Evolutionary conservation across 1,140 invertebrate species (phyloP), one percentile per base, ranked within the genome.

Genomic region (Dreissena rostriformis): DNA sequence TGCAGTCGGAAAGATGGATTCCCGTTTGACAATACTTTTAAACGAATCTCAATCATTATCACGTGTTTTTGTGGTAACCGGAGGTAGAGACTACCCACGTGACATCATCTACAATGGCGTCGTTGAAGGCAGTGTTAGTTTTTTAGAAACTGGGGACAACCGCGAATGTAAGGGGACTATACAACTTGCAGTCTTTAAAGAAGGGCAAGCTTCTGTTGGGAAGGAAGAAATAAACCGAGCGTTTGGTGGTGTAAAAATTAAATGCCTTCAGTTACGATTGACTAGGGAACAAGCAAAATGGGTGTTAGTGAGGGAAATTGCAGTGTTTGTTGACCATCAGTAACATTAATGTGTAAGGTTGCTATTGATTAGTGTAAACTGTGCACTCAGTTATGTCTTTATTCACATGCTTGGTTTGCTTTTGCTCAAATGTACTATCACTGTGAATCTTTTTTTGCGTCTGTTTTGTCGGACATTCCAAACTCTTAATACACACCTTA

Each of bases 261-360:
- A 86, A 28, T 88, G 90, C 85, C 29, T 91, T 63, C 82, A 82
- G 24, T 78, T 91, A 12, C 80, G 77, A 63, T 53, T 90, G 10
- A 88, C 86, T n/a, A 75, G 66, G 17, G 51, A 72, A 19, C 88
- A 90, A 61, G 17, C 29, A 1, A 61, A 80, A 26, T 90, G 88
- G 88, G 52, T 87, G 15, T 88, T 91, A 39, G 84, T 91, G 1
- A 84, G 82, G 66, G 90, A 91, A 86, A 89, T 91, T 28, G 88
- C 88, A 2, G 84, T 91, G 22, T 91, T 90, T 81, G 53, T 86
- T 39, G 39, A 39, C 39, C 2, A 39, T 2, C 2, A 39, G 39
- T 39, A 2, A 39, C 4, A 39, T 39, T 39, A 39, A 39, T 39
- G 4, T 39, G 39, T 39, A 39, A 39, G 39, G 39, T 39, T 39